A percentile compares a stretch with the other conserved stretches of the same genome.
Conservation (phyloP, 2,888 invertebrate genomes). For the Clitarchus hookeri region DNA sequence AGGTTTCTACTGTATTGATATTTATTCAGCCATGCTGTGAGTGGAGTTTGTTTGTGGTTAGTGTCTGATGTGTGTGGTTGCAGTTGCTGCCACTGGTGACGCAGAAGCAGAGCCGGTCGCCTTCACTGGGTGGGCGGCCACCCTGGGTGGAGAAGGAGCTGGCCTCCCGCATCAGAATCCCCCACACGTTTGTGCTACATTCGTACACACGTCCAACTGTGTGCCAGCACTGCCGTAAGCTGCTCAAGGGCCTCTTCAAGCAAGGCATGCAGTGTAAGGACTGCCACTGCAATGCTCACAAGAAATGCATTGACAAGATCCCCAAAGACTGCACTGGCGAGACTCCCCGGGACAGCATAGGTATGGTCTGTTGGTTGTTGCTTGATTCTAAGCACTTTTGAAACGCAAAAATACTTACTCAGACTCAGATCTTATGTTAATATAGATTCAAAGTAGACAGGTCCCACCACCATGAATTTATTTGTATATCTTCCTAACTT, state of each 20-base stretch:
- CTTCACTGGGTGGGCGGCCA: slow-evolving; percentile 70
- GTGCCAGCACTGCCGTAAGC: slow-evolving; percentile 93
- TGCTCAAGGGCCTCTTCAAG: slow-evolving; percentile 92
- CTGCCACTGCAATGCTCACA: slow-evolving; percentile 95
- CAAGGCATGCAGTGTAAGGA: slow-evolving; percentile 98
- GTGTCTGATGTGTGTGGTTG: background rate
- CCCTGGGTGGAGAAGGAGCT: slow-evolving; percentile 74
- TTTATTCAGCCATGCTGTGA: too few relatives aligned
- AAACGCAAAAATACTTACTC: too few relatives aligned
- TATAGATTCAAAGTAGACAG: too few relatives aligned
- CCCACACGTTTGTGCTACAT: slow-evolving; percentile 96
- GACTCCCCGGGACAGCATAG: background rate
- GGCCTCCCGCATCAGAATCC: slow-evolving; percentile 71
- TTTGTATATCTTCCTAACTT: too few relatives aligned
- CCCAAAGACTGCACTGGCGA: slow-evolving; percentile 91
- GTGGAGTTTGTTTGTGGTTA: too few relatives aligned
- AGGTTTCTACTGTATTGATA: too few relatives aligned
- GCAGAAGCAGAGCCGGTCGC: slow-evolving; percentile 67
- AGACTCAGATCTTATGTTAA: too few relatives aligned
- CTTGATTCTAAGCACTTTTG: too few relatives aligned
- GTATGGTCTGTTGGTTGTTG: background rate
- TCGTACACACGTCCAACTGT: slow-evolving; percentile 96
- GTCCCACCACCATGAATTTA: too few relatives aligned
- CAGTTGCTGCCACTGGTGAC: slow-evolving; percentile 48
- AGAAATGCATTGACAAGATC: slow-evolving; percentile 88